Base-by-base conservation (phyloP, 2,888 invertebrate species). In the Tinea pellionella region DNA sequence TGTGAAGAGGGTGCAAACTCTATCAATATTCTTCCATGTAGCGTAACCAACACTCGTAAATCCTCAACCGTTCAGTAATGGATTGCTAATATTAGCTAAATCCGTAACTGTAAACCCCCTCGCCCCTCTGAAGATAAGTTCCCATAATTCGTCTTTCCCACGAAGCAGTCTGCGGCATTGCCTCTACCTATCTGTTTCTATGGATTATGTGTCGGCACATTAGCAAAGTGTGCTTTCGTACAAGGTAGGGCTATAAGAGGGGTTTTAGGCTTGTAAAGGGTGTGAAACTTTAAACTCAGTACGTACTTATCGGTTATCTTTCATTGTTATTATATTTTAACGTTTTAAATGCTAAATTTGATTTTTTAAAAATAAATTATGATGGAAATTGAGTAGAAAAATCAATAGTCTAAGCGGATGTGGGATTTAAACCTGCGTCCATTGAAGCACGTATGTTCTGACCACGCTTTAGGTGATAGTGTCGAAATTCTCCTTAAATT, bases 61-160 rank as follows among this genome's bases (percentile, higher is more conserved):
- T 43, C 68, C 66, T 67, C 64, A 66, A 63, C 61, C 62, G 62
- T 47, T 64, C 68, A 64, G 75, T 84, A 86, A 85, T 85, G 84
- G 82, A 86, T 86, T 82, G 86, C 80, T 80, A 82, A 85, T 87
- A 84, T 87, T 85, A 77, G 80, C 79, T 72, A 79, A 84, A 83
- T 82, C 85, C 78, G 74, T 75, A 76, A 78, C 78, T 78, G 77
- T 74, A 73, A 77, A 73, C 75, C 75, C 75, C 69, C 16, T 19
- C 18, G 9, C 16, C 43, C 59, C 59, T 47, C 58, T 62, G 67
- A 24, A 65, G 57, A 12, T 64, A 78, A 84, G 78, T 75, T 73
- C 68, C 66, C 67, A 71, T 72, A 76, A 82, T 84, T 72, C 78
- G 75, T 81, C 84, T 85, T 83, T 80, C 83, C 78, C 42, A 30